Conservation (phyloP, 2,888 invertebrate species). For the Clivina fossor region DNA sequence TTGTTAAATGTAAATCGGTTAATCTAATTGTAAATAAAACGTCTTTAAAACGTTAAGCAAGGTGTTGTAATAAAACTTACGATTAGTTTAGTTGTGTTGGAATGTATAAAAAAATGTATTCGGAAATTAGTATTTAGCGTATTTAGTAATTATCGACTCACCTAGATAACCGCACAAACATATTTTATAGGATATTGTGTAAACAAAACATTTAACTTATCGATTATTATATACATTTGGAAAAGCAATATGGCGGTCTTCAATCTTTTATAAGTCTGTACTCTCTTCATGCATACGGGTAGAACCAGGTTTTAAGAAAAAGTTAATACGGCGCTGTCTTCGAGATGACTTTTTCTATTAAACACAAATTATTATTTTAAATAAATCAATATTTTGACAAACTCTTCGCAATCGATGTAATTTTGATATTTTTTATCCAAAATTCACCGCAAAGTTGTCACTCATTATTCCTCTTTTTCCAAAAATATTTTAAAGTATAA, state of each 20-base stretch:
- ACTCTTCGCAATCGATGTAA: constrained; percentile 4
- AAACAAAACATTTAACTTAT: constrained; percentile 19
- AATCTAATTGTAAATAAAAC: too few relatives aligned
- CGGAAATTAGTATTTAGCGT: too few relatives aligned
- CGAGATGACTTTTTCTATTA: constrained; percentile 2
- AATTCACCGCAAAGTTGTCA: constrained; percentile 25
- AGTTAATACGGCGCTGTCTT: constrained; percentile 7
- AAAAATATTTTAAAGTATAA: too few relatives aligned
- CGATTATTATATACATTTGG: constrained; percentile 20
- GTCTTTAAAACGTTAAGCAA: too few relatives aligned
- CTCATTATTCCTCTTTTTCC: too few relatives aligned
- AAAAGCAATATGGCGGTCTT: constrained; percentile 27
- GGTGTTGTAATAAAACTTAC: too few relatives aligned
- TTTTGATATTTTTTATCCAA: constrained; percentile 19
- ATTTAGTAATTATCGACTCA: constrained; percentile 4
- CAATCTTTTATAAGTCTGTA: constrained; percentile 25
- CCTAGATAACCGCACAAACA: constrained; percentile 22
- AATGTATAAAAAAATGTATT: too few relatives aligned
- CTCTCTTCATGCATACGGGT: constrained; percentile 25
- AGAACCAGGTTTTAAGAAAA: constrained; percentile 12
- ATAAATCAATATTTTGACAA: constrained; percentile 19
- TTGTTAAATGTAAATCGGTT: too few relatives aligned
- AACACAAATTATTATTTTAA: too few relatives aligned
- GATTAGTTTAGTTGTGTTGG: too few relatives aligned
- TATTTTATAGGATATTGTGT: constrained; percentile 11